Evolutionary conservation across 2,888 invertebrate species (phyloP), one percentile per base, ranked within the genome.

Genomic region (Drosophila neonasuta): DNA sequence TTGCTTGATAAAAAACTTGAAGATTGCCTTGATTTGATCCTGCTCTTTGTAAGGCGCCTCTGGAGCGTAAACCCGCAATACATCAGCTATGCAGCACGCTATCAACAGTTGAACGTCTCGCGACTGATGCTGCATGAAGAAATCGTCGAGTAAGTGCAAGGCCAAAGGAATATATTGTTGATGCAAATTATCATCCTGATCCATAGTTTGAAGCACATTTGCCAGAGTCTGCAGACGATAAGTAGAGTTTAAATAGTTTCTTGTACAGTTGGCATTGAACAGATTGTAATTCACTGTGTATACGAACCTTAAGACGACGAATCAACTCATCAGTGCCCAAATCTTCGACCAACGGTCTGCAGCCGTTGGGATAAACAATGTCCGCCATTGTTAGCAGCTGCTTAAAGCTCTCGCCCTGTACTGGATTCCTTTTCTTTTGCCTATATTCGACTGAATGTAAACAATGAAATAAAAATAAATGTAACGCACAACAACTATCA

Each of bases 21-120:
- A 99, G 90, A 97, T 97, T 15, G 95, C 92, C 91, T 95, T 96
- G 66, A 99, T 95, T 93, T 98, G 97, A 69, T 97, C 96, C 69
- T 96, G 95, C 89, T 98, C 98, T 91, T 97, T 98, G 90, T 98
- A 99, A 0, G 99, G 99, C 39, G 98, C 98, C 90, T 99, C 98
- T 0, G 99, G 99, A 1, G 99, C 99, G 91, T 98, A 99, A 6
- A 99, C 97, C 66, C 99, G 92, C 74, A 99, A 93, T 34, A 99
- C 97, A 91, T 99, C 99, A 6, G 99, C 99, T 88, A 99, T 97
- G 90, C 99, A 99, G 91, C 99, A 99, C 0, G 99, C 99, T 67
- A 98, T 97, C 36, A 99, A 92, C 54, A 99, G 92, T 89, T 98
- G 96, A 0, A 99, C 98, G 91, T 99, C 99, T 77, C 96, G 94